phyloP scores from a whole-genome alignment of 1,140 invertebrate species.

The Zaprionus davidi region DNA sequence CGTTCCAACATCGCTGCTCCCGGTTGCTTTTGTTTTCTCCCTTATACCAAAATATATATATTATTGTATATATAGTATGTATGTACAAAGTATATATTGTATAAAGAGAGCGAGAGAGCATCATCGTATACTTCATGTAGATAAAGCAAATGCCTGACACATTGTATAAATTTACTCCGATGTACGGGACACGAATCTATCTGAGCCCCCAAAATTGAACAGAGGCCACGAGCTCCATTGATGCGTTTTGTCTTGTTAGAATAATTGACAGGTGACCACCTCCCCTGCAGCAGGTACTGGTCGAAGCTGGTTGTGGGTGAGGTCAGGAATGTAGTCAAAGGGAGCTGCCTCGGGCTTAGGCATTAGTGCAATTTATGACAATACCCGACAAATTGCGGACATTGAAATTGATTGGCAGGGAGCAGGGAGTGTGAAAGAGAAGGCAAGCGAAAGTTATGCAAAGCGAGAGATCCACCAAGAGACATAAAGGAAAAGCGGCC shows the following conservation, averaged over 20 bases:
- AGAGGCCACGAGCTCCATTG: slow-evolving; percentile 51
- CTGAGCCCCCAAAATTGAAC: slow-evolving; percentile 22
- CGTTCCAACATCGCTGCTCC: slow-evolving; percentile 32
- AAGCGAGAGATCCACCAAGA: background rate
- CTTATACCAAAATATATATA: slow-evolving; percentile 19
- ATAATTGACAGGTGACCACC: slow-evolving; percentile 75
- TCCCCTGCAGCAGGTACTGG: slow-evolving; percentile 12
- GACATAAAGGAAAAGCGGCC: background rate
- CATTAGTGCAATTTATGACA: slow-evolving; percentile 78
- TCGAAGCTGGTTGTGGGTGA: background rate
- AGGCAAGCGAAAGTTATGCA: slow-evolving; percentile 11
- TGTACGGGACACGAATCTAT: slow-evolving; percentile 21
- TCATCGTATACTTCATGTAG: slow-evolving; percentile 46
- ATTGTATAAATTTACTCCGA: slow-evolving; percentile 65
- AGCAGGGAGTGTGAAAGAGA: slow-evolving; percentile 6
- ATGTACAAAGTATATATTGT: slow-evolving; percentile 22
- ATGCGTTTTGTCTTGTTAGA: slow-evolving; percentile 82
- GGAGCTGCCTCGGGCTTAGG: slow-evolving; percentile 17
- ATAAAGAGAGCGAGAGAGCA: background rate
- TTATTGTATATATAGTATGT: slow-evolving; percentile 39
- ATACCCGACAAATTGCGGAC: slow-evolving; percentile 67
- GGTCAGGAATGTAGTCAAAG: background rate
- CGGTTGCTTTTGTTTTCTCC: slow-evolving; percentile 32
- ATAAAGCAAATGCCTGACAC: slow-evolving; percentile 60
- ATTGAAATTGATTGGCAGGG: slow-evolving; percentile 69